Percentiles rank a stretch among this genome's conserved stretches.
These are phyloP conservation scores for Amphiura filiformis DNA, from an alignment of 35 echinoderm and acorn worm genomes.

Conservation along the genomic window DNA sequence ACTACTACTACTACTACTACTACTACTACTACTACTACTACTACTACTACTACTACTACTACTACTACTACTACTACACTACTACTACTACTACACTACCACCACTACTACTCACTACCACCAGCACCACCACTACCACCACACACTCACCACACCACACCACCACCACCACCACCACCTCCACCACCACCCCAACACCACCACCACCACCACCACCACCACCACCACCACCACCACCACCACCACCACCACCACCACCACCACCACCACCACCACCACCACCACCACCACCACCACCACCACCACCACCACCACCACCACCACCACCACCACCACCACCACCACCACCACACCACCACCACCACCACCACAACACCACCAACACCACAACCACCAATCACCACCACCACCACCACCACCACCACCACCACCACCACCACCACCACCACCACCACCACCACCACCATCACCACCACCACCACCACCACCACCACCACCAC, in stretches of 20 bases:
- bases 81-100: too few relatives aligned
- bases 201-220: too few relatives aligned
- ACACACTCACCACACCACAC: too few relatives aligned
- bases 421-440: background rate
- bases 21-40: slow-evolving; percentile 6
- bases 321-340: background rate
- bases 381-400: too few relatives aligned
- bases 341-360: too few relatives aligned
- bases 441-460: background rate
- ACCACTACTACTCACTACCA: slow-evolving; percentile 4
- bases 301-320: slow-evolving; percentile 3
- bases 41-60: slow-evolving; percentile 5
- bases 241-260: slow-evolving; percentile 4
- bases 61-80: slow-evolving; percentile 5
- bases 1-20: slow-evolving; percentile 5
- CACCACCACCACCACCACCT: too few relatives aligned
- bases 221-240: slow-evolving; percentile 3
- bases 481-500: background rate
- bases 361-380: too few relatives aligned
- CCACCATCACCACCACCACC: background rate
- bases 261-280: slow-evolving; percentile 2
- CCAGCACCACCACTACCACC: background rate
- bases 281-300: slow-evolving; percentile 3
- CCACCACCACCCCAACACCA: too few relatives aligned
- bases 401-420: too few relatives aligned